Percentiles rank a stretch among this genome's conserved stretches.
phyloP scores from a whole-genome alignment of 2,888 invertebrate species.

The Himalopsyche kuldschensis region DNA sequence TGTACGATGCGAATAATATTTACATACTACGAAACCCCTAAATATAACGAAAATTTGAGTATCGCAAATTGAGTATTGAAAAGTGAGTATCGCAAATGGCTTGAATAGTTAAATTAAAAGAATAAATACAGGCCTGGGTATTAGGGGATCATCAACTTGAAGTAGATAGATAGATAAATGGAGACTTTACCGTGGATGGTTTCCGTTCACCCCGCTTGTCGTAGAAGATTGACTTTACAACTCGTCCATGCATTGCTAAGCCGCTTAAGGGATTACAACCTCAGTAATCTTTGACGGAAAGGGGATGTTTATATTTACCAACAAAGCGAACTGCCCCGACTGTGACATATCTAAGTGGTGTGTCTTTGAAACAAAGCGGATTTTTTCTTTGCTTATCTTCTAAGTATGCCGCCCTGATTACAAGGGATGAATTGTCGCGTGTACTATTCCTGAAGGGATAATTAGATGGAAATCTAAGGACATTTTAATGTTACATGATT shows the following conservation, averaged over 20 bases:
- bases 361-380: slow-evolving; percentile 28
- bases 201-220: not conserved
- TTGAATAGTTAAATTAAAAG: no score
- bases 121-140: not conserved
- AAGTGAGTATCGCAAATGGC: no score
- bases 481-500: not conserved
- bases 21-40: no score
- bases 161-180: not conserved
- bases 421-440: not conserved
- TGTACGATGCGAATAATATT: no score
- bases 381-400: slow-evolving; percentile 12
- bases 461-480: not conserved
- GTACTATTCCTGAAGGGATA: not conserved
- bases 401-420: not conserved
- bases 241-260: slow-evolving; percentile 22
- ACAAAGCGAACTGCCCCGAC: slow-evolving; percentile 19
- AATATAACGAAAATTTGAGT: no score
- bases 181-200: not conserved
- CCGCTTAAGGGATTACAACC: slow-evolving; percentile 35
- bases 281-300: slow-evolving; percentile 31
- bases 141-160: not conserved
- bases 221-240: slow-evolving; percentile 25
- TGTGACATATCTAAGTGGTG: slow-evolving; percentile 21
- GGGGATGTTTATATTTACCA: slow-evolving; percentile 38
- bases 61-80: no score